Base-by-base conservation (phyloP, 2,888 invertebrate genomes). In the Lithodes maja region DNA sequence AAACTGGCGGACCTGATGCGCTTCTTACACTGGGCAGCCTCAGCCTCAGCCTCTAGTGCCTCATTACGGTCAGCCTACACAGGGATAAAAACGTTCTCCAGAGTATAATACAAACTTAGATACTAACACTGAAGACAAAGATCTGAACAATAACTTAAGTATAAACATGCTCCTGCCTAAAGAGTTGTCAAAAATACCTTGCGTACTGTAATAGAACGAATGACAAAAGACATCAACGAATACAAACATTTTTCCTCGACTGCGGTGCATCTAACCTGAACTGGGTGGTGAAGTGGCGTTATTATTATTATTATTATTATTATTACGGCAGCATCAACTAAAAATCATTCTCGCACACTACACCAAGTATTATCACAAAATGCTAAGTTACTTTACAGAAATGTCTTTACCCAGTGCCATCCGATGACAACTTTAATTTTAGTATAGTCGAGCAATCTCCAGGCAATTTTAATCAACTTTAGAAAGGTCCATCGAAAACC, bases 301-400 rank as follows among this genome's bases (percentile, higher is more conserved):
- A 5, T n/a, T 15, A 61, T 7, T 61, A 61, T 7, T 61, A 12
- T 12, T 61, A 15, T 61, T 2, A 7, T 61, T 7, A 12, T 12
- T 15, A 12, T 7, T 61, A 61, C 68, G 15, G 68, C 7, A 7
- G 7, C 15, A 61, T 61, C 7, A 61, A 61, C 1, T 33, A 33
- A 12, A 61, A 79, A 53, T 53, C 12, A 53, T 50, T 52, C 75
- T 49, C 55, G 69, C 74, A 77, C 52, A 77, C 49, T 53, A 49
- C 49, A 84, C n/a, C 50, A 54, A 33, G 75, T 84, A 85, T 85
- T 85, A 61, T 85, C 68, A 54, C 85, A 85, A 85, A 68, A 78
- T 77, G n/a, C 78, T 49, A 85, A 49, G 77, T 78, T 85, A 85
- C 54, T 85, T 75, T 53, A 52, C 74, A 71, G 54, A 54, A 84